phyloP scores from a whole-genome alignment of 2,113 vertebrate species.

The Uropsilus gracilis region DNA sequence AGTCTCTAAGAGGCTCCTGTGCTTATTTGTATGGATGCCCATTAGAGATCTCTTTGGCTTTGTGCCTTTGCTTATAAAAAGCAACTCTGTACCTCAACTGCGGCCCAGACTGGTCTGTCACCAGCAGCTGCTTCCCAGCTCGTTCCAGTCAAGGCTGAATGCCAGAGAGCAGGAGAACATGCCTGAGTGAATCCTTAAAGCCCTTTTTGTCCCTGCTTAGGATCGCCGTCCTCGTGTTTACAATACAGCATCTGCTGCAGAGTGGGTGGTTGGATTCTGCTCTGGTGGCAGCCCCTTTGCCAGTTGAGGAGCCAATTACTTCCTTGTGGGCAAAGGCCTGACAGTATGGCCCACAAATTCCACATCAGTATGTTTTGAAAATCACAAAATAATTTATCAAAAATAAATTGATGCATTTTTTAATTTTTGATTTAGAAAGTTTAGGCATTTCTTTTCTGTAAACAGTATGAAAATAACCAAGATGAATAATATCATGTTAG shows the following conservation, averaged over 20 bases:
- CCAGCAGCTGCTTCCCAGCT: background rate
- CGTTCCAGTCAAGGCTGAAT: background rate
- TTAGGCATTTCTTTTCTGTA: constrained; percentile 8
- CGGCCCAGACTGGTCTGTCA: background rate
- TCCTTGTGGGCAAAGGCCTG: background rate
- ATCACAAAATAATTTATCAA: background rate
- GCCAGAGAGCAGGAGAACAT: background rate
- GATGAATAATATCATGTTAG: too few relatives aligned
- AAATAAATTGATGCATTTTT: background rate
- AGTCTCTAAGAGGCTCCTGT: background rate
- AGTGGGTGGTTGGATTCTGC: background rate
- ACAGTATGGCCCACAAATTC: background rate
- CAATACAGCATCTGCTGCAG: background rate
- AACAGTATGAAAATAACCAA: background rate
- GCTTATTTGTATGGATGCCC: background rate
- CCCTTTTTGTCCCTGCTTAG: background rate
- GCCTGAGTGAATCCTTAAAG: background rate
- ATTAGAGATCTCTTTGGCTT: background rate
- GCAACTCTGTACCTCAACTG: background rate
- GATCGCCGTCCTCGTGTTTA: background rate
- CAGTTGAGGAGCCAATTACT: background rate
- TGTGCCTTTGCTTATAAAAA: background rate
- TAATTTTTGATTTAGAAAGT: background rate
- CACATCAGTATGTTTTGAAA: background rate
- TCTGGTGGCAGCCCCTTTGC: background rate